These are phyloP conservation scores for Cranoglanis bouderius DNA, from an alignment of 2,113 vertebrate species.

Conservation along the genomic window DNA sequence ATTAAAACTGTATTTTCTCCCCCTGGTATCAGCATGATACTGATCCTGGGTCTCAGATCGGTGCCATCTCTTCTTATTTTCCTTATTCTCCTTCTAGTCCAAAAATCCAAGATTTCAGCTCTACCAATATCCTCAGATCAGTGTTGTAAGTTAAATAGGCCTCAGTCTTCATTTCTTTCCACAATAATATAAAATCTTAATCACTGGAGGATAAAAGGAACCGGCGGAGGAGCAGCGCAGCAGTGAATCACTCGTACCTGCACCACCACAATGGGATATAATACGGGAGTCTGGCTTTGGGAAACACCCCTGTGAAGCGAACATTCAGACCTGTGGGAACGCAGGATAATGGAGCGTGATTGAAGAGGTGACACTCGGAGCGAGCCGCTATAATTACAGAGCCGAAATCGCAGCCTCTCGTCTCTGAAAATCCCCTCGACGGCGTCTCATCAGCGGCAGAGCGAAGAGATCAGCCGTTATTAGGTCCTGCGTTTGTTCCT, in stretches of 20 bases:
- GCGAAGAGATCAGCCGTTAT: constrained; percentile 37
- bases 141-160: background rate
- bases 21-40: background rate
- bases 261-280: constrained; percentile 25
- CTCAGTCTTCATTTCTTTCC: background rate
- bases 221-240: background rate
- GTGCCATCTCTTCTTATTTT: background rate
- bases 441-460: constrained; percentile 38
- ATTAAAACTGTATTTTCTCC: no score
- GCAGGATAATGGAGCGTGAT: constrained; percentile 55
- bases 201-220: constrained; percentile 37
- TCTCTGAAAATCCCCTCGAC: constrained; percentile 38
- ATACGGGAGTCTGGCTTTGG: constrained; percentile 18
- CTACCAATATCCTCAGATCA: background rate
- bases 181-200: constrained; percentile 37
- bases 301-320: constrained; percentile 32
- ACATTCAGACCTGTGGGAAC: constrained; percentile 46
- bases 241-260: constrained; percentile 24
- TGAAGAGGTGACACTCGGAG: constrained; percentile 50
- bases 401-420: constrained; percentile 41
- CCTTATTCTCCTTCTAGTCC: background rate
- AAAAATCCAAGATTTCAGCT: background rate
- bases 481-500: constrained; percentile 39
- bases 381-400: constrained; percentile 49
- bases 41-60: background rate